Base-by-base conservation (phyloP, 2,888 invertebrate species). In the Oxytorus armatus region DNA sequence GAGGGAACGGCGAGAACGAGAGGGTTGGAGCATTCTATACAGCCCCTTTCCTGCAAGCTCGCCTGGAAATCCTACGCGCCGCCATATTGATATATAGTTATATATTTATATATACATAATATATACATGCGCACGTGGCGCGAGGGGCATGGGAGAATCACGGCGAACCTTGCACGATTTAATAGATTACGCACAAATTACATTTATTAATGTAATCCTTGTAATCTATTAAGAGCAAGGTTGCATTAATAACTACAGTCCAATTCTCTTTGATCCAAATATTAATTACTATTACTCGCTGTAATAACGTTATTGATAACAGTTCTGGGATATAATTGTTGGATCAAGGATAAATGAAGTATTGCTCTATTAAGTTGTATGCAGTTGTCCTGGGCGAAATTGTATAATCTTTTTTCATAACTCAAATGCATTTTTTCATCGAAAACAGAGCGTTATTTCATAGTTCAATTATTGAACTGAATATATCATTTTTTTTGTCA, bases 111-210 rank as follows among this genome's bases (percentile, higher is more conserved):
- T 21, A 7, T 23, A n/a, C 18, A 21, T 55, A 23, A 7, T 61
- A n/a, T n/a, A 39, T 39, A 23, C 10, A n/a, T 23, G 3, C 53
- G 49, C 51, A 36, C 66, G 66, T 21, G 33, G 21, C 33, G 23
- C 21, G 23, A 39, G 36, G 14, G 51, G 16, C 39, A 53, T 44
- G 16, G 42, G 33, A 33, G n/a, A 57, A 47, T 59, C 66, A 51
- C 10, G 21, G 21, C 44, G 8, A 73, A 66, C 23, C 66, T 77
- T 23, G 39, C 21, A 23, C 49, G 51, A 23, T 44, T 59, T 16
- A 53, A 44, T 73, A 44, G 72, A 73, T 77, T 73, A 61, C 23
- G 66, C 33, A 14, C 18, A 53, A 72, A 72, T 70, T 59, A 66
- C 72, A 51, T 72, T 66, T n/a, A n/a, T n/a, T n/a, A n/a, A n/a